A percentile compares a stretch with the other conserved stretches of the same genome.
These are phyloP conservation scores for Aricia artaxerxes DNA, from an alignment of 2,888 invertebrate genomes.

Conservation along the genomic window DNA sequence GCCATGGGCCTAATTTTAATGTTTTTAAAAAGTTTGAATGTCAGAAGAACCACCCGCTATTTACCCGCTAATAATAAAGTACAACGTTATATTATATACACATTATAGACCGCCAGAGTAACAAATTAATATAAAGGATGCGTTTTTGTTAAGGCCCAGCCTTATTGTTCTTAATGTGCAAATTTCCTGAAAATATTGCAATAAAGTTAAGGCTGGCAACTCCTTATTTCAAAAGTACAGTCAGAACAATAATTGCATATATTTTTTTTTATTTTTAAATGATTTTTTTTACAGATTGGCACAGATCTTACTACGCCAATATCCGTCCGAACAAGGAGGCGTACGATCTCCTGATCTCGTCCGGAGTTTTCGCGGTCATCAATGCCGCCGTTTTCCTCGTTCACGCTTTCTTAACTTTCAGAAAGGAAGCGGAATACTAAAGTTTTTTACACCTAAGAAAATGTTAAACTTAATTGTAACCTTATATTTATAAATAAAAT, in stretches of 20 bases:
- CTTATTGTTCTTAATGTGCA: not conserved
- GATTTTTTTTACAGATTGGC: slow-evolving; percentile 65
- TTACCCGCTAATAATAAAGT: too few relatives aligned
- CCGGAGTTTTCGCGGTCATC: slow-evolving; percentile 82
- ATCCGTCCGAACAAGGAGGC: slow-evolving; percentile 84
- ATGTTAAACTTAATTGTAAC: slow-evolving; percentile 23
- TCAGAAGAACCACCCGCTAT: too few relatives aligned
- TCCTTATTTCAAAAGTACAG: not conserved
- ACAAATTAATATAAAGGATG: too few relatives aligned
- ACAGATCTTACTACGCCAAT: slow-evolving; percentile 71
- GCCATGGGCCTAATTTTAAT: too few relatives aligned
- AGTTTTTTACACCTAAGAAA: slow-evolving; percentile 27
- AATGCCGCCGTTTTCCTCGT: slow-evolving; percentile 81
- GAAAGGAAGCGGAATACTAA: slow-evolving; percentile 76
- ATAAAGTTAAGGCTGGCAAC: not conserved
- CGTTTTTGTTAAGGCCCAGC: too few relatives aligned
- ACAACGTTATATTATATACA: too few relatives aligned
- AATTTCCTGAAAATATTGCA: not conserved
- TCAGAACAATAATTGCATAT: not conserved
- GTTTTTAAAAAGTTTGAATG: too few relatives aligned
- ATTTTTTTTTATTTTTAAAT: not conserved
- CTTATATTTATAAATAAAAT: slow-evolving; percentile 1
- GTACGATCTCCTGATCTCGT: slow-evolving; percentile 84
- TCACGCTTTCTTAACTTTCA: slow-evolving; percentile 83
- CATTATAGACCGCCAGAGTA: too few relatives aligned